Evolutionary conservation across 2,888 invertebrate species (phyloP).

Genomic region (Melanophora roralis): DNA sequence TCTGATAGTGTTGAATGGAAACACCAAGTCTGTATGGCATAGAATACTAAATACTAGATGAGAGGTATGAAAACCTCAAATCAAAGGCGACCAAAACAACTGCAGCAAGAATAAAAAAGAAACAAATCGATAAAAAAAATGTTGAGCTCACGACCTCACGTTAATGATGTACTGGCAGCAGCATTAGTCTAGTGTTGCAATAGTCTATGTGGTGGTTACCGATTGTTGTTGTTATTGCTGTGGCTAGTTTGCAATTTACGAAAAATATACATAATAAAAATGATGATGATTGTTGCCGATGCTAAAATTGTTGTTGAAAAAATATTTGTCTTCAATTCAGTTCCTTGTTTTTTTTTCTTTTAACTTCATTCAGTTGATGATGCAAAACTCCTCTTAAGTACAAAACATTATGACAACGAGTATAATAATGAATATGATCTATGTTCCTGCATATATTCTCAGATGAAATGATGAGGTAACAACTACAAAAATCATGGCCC

Average conservation of each 20-base stretch:
- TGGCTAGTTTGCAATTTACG: constrained; percentile 58
- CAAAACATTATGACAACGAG: constrained; percentile 33
- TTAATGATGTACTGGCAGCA: constrained; percentile 57
- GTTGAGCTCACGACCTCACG: constrained; percentile 66
- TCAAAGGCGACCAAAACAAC: constrained; percentile 48
- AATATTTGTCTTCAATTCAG: constrained; percentile 21
- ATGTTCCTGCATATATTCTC: constrained; percentile 56
- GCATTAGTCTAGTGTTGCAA: constrained; percentile 28
- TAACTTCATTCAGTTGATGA: constrained; percentile 9
- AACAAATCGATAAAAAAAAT: constrained; percentile 48
- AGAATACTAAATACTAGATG: neutral
- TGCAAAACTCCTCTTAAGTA: constrained; percentile 38
- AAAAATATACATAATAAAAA: too few relatives aligned
- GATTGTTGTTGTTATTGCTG: constrained; percentile 40
- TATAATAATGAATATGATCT: constrained; percentile 10
- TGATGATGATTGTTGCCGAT: constrained; percentile 49
- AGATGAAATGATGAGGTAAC: constrained; percentile 57
- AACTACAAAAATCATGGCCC: constrained; percentile 45
- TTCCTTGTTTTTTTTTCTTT: neutral
- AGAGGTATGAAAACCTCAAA: constrained; percentile 49
- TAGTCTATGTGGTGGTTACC: constrained; percentile 33
- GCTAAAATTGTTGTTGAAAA: constrained; percentile 36
- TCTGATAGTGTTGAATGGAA: constrained; percentile 56
- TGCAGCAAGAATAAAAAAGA: neutral
- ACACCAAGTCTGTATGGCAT: constrained; percentile 34